Conservation (phyloP, 2,113 vertebrate species). For the Peucedramus taeniatus region DNA sequence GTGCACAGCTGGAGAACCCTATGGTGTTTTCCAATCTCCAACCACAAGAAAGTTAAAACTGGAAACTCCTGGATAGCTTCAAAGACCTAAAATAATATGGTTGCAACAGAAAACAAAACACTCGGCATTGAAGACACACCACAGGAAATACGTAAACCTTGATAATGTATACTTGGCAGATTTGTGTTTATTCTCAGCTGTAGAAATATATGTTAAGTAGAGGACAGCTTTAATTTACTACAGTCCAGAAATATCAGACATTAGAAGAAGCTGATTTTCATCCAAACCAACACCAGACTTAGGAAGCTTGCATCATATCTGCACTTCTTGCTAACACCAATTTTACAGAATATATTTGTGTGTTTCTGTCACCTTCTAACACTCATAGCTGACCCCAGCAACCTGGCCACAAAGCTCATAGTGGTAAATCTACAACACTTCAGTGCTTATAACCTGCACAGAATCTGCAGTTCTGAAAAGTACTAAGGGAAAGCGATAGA, state of each 20-base stretch:
- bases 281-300: background rate
- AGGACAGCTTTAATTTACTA: background rate
- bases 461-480: background rate
- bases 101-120: constrained; percentile 10
- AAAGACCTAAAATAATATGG: constrained; percentile 20
- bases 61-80: constrained; percentile 23
- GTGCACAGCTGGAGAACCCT: background rate
- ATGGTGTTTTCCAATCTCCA: background rate
- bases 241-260: background rate
- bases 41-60: constrained; percentile 11
- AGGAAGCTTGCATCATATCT: background rate
- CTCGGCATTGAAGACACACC: background rate
- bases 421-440: background rate
- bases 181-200: constrained; percentile 5
- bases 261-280: background rate
- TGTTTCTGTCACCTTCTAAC: background rate
- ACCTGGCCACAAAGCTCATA: background rate
- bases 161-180: background rate
- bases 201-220: constrained; percentile 11
- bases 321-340: background rate
- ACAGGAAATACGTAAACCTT: constrained; percentile 3
- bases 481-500: background rate
- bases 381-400: background rate
- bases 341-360: background rate
- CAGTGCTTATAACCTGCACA: background rate